Percentiles rank a stretch among this genome's conserved stretches.
Evolutionary conservation across 2,113 vertebrate genomes (phyloP).

Genomic region (Lethenteron reissneri): DNA sequence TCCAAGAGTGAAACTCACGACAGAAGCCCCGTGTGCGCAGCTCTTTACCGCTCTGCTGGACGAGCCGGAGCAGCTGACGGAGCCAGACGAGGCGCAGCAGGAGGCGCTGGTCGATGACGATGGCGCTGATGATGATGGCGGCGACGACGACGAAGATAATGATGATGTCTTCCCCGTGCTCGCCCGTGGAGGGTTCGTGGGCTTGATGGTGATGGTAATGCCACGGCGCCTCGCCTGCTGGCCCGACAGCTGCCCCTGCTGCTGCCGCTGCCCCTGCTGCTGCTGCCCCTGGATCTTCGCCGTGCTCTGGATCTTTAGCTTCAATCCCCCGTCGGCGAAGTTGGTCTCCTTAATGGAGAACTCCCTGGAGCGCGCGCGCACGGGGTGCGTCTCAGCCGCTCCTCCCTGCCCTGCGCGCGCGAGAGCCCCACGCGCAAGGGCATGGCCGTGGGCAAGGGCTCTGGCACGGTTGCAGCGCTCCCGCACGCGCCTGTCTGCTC

Average conservation of each 20-base stretch:
- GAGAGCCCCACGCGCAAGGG: slow-evolving; percentile 16
- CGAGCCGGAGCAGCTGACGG: too few species aligned
- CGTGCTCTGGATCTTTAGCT: slow-evolving; percentile 95
- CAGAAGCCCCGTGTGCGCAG: too few species aligned
- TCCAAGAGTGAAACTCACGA: too few species aligned
- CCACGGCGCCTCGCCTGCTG: slow-evolving; percentile 96
- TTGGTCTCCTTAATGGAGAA: slow-evolving; percentile 99
- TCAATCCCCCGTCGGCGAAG: slow-evolving; percentile 88
- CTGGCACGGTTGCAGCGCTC: slow-evolving; percentile 22
- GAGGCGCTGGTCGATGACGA: too few species aligned
- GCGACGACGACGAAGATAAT: too few species aligned
- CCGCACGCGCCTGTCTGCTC: neutral
- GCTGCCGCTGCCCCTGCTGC: slow-evolving; percentile 80
- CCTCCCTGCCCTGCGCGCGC: slow-evolving; percentile 37
- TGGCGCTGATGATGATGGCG: too few species aligned
- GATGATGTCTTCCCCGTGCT: too few species aligned
- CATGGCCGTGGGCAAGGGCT: slow-evolving; percentile 20
- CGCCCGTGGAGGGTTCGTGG: slow-evolving; percentile 18
- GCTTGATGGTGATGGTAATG: slow-evolving; percentile 94
- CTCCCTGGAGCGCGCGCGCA: slow-evolving; percentile 76
- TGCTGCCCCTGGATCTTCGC: slow-evolving; percentile 95
- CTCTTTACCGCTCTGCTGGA: too few species aligned
- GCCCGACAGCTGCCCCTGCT: slow-evolving; percentile 90
- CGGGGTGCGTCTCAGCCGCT: slow-evolving; percentile 42
- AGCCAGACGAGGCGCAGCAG: too few species aligned